Base-by-base conservation (phyloP, 1,140 invertebrate species). In the Drosophila murphyi region DNA sequence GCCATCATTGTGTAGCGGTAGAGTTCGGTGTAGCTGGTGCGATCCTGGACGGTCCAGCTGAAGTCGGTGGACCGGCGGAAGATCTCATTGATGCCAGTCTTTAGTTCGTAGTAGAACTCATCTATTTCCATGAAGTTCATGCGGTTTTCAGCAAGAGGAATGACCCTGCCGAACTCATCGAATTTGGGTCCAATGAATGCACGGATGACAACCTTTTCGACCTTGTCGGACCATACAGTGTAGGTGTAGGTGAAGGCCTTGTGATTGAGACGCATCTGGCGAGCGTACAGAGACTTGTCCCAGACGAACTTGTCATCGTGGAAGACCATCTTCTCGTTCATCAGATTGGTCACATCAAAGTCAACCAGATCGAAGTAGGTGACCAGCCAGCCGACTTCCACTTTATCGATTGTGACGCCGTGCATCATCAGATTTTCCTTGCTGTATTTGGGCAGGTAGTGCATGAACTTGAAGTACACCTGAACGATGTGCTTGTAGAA, bases 231-330 rank as follows among this genome's bases (percentile, higher is more conserved):
- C 76, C 92, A 92, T 4, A 94, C 85, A 10, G 82, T 91, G 69
- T 94, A 93, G 56, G 93, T 93, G 61, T 92, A 82, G 65, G 55
- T 74, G 79, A 83, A 91, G 8, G 83, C 90, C 57, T 91, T 92
- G 80, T 96, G 94, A 68, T 95, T 94, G 3, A 96, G 92, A 76
- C 95, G 94, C 35, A 93, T 92, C 67, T 95, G 94, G 57, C 94
- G 93, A 6, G 94, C 94, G 37, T 93, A 92, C 68, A 93, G 62
- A 2, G 90, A 71, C 65, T 92, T 92, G 54, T 92, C 90, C 87
- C 94, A 65, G 1, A 91, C 69, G 41, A 91, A 83, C 39, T 91
- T 75, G 31, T 82, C 90, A 3, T 91, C 88, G 29, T 87, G 69
- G 79, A 93, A 92, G 74, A 94, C 91, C 64, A 93, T 93, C 47